phyloP scores from a whole-genome alignment of 2,797 vertebrate species.

The Bradypodion ventrale region DNA sequence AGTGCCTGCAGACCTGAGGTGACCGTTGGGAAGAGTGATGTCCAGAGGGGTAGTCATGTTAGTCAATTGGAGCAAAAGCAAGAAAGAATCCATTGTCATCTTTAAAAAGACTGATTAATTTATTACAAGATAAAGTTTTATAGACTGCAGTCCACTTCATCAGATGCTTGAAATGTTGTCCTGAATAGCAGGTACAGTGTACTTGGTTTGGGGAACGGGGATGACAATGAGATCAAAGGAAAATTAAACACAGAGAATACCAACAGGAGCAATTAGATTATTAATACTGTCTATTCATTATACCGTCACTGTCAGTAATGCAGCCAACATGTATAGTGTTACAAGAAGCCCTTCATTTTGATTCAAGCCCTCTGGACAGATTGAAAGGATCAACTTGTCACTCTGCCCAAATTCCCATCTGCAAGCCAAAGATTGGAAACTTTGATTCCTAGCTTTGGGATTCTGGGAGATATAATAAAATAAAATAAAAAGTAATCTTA shows the following conservation, averaged over 20 bases:
- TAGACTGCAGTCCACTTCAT: not conserved
- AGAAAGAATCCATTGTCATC: not conserved
- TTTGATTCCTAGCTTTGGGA: no score
- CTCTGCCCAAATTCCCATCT: not conserved
- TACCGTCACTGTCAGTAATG: not conserved
- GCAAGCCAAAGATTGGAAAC: not conserved
- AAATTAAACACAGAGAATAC: not conserved
- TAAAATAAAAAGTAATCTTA: no score
- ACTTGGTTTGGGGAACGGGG: no score
- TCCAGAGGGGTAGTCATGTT: not conserved
- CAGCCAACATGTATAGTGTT: not conserved
- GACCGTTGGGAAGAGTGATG: not conserved
- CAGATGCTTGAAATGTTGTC: not conserved
- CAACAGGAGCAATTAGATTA: not conserved
- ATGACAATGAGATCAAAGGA: not conserved
- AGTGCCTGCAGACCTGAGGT: not conserved
- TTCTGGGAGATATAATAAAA: no score
- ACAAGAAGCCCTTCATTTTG: not conserved
- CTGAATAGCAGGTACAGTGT: not conserved
- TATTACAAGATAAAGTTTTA: not conserved
- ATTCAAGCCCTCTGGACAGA: not conserved
- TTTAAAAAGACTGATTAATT: not conserved
- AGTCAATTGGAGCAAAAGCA: not conserved
- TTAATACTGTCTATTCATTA: not conserved
- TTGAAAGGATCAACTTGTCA: not conserved